phyloP scores from a whole-genome alignment of 2,888 invertebrate genomes.

The Drosophila tanythrix region DNA sequence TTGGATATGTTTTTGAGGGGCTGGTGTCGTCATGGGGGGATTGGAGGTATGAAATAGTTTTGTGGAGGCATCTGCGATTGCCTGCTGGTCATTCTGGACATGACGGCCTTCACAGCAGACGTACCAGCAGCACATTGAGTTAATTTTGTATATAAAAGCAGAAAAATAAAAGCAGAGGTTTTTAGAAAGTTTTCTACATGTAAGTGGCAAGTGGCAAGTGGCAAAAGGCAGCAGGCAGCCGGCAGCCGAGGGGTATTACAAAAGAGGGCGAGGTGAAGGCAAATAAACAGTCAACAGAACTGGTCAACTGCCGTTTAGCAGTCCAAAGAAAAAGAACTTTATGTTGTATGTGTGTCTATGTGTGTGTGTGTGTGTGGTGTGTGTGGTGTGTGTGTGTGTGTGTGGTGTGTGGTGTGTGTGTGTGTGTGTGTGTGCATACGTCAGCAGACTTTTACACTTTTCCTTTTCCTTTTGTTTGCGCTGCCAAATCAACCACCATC shows the following conservation, averaged over 20 bases:
- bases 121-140: conserved; percentile 30
- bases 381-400: conserved; percentile 7
- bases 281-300: conserved; percentile 63
- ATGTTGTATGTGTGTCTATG: conserved; percentile 8
- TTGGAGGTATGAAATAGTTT: conserved; percentile 41
- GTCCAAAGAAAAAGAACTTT: conserved; percentile 15
- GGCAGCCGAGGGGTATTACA: neutral
- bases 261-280: conserved; percentile 21
- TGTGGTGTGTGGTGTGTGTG: conserved; percentile 17
- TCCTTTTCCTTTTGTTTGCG: conserved; percentile 60
- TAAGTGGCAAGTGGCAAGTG: conserved; percentile 4
- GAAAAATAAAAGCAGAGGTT: conserved; percentile 14
- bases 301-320: conserved; percentile 40
- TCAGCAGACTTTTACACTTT: conserved; percentile 65
- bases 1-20: conserved; percentile 31
- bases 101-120: conserved; percentile 38
- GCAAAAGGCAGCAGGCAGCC: neutral
- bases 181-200: conserved; percentile 26
- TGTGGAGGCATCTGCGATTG: conserved; percentile 42
- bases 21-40: conserved; percentile 1
- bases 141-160: conserved; percentile 37
- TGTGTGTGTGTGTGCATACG: conserved; percentile 53
- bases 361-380: neutral
- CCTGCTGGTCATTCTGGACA: conserved; percentile 38
- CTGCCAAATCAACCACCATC: conserved; percentile 72